Percentiles rank a stretch among this genome's conserved stretches.
Conservation (phyloP, 2,888 invertebrate genomes). For the Lycocerus yunnanus region DNA sequence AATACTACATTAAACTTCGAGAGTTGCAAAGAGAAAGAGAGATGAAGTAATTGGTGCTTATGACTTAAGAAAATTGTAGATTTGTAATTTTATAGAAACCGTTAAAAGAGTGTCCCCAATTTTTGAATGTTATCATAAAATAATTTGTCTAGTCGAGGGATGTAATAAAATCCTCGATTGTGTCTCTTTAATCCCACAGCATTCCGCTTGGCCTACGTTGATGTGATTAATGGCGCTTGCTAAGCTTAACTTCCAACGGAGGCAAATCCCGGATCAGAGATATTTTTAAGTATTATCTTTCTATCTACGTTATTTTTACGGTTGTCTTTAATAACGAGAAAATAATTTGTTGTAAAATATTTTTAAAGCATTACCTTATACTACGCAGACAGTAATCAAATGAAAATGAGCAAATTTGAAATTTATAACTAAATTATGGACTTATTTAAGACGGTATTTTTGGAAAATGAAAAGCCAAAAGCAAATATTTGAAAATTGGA, state of each 20-base stretch:
- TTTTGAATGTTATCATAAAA: constrained; percentile 36
- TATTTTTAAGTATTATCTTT: constrained; percentile 38
- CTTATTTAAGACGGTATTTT: background rate
- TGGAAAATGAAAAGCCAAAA: constrained; percentile 6
- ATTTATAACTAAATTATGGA: background rate
- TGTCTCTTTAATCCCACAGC: constrained; percentile 44
- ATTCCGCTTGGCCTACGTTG: constrained; percentile 41
- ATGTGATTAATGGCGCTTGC: constrained; percentile 47
- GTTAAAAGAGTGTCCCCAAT: constrained; percentile 12
- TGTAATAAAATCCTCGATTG: constrained; percentile 46
- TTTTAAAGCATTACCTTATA: constrained; percentile 3
- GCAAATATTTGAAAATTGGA: constrained; percentile 23
- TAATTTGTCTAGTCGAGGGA: constrained; percentile 44
- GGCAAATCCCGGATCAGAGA: constrained; percentile 34
- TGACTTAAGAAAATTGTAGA: background rate
- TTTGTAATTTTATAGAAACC: constrained; percentile 8
- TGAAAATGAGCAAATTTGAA: background rate
- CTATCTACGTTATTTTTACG: constrained; percentile 35
- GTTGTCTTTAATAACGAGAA: constrained; percentile 33
- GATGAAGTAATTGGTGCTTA: background rate
- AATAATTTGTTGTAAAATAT: constrained; percentile 29
- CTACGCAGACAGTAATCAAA: background rate
- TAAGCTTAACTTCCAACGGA: constrained; percentile 44
- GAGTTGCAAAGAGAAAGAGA: background rate
- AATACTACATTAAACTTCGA: background rate